A percentile compares a stretch with the other conserved stretches of the same genome.
These are phyloP conservation scores for Eurystomus gularis DNA, from an alignment of 2,113 vertebrate genomes.

Conservation along the genomic window DNA sequence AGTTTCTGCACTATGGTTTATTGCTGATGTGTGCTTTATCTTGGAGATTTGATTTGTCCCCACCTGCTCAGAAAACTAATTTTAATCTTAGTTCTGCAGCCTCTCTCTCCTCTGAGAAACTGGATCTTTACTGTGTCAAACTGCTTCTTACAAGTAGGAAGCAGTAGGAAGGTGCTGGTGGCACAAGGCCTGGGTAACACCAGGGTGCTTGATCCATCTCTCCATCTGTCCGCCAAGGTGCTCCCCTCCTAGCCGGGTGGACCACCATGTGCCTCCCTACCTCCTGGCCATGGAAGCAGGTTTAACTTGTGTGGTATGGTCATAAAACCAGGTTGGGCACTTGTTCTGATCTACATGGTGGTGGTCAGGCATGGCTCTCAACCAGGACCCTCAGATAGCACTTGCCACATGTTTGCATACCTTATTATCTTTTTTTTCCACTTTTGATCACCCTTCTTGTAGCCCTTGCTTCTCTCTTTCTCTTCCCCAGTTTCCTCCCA, in stretches of 20 bases:
- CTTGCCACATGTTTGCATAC: rapidly evolving
- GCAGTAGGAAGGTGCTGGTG: not conserved
- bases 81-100: not conserved
- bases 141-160: not conserved
- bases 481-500: not conserved
- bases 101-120: not conserved
- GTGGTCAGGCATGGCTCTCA: not conserved
- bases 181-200: not conserved
- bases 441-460: not conserved
- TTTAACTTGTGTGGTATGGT: not conserved
- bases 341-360: rapidly evolving
- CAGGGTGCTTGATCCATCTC: rapidly evolving
- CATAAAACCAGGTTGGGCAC: not conserved
- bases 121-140: not conserved
- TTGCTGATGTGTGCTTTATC: not conserved
- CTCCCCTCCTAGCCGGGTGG: not conserved
- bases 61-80: not conserved
- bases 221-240: not conserved
- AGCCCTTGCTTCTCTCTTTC: not conserved
- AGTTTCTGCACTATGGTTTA: not conserved
- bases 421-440: not conserved
- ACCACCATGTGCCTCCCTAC: not conserved
- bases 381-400: not conserved
- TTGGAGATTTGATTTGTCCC: not conserved
- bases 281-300: not conserved